Evolutionary conservation across 2,888 invertebrate species (phyloP).

Genomic region (Eupithecia subfuscata): DNA sequence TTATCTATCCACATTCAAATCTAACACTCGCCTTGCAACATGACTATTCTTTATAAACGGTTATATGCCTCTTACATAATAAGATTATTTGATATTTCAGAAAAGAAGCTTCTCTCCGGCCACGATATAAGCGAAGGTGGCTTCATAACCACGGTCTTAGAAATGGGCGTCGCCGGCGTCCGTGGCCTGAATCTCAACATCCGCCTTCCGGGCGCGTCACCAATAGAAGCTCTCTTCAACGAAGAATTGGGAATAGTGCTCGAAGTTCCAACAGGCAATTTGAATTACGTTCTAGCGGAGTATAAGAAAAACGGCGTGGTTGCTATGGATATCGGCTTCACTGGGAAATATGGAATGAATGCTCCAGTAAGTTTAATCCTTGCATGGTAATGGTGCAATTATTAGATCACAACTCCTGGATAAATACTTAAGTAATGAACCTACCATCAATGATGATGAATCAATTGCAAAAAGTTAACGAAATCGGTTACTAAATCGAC

Average conservation of each 20-base stretch:
- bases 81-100: constrained; percentile 61
- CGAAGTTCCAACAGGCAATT: constrained; percentile 85
- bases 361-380: constrained; percentile 83
- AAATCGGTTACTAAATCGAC: too few relatives aligned
- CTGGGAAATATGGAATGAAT: constrained; percentile 87
- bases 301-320: constrained; percentile 86
- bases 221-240: constrained; percentile 89
- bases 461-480: too few relatives aligned
- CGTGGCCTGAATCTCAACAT: constrained; percentile 89
- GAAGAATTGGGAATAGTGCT: constrained; percentile 95
- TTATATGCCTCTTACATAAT: too few relatives aligned
- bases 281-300: constrained; percentile 83
- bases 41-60: too few relatives aligned
- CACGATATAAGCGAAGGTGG: constrained; percentile 99
- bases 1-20: too few relatives aligned
- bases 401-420: too few relatives aligned
- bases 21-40: too few relatives aligned
- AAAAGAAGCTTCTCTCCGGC: constrained; percentile 89
- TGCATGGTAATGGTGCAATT: too few relatives aligned
- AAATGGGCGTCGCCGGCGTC: constrained; percentile 98
- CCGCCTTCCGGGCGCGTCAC: constrained; percentile 69
- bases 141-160: constrained; percentile 93
- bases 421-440: too few relatives aligned
- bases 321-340: constrained; percentile 87
- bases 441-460: too few relatives aligned